Conservation (phyloP, 92 coral and sea anemone species). For the Zoanthus sociatus region DNA sequence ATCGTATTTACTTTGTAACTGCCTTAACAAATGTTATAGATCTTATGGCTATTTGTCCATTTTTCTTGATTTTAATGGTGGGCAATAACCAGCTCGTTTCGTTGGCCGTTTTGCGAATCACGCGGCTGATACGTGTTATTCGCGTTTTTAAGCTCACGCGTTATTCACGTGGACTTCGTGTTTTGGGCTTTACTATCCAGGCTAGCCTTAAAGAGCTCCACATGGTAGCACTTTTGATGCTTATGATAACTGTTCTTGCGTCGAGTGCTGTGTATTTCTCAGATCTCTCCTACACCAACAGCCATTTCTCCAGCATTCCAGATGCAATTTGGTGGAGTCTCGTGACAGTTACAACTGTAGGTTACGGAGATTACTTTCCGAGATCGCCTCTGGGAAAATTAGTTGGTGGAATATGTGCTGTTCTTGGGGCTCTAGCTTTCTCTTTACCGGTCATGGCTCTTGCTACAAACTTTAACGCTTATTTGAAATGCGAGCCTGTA, state of each 20-base stretch:
- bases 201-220: slow-evolving; percentile 93
- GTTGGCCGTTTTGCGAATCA: slow-evolving; percentile 76
- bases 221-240: slow-evolving; percentile 86
- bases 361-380: slow-evolving; percentile 90
- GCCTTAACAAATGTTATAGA: slow-evolving; percentile 88
- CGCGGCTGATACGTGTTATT: slow-evolving; percentile 82
- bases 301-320: slow-evolving; percentile 83
- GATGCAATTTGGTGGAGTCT: slow-evolving; percentile 99
- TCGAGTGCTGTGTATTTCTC: slow-evolving; percentile 91
- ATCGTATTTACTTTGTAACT: slow-evolving; percentile 75
- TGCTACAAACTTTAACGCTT: slow-evolving; percentile 92
- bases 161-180: slow-evolving; percentile 96
- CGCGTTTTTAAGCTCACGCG: slow-evolving; percentile 92
- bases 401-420: slow-evolving; percentile 90
- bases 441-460: slow-evolving; percentile 96
- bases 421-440: slow-evolving; percentile 90
- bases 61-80: slow-evolving; percentile 73
- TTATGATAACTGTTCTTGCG: slow-evolving; percentile 80
- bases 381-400: slow-evolving; percentile 73
- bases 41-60: slow-evolving; percentile 91
- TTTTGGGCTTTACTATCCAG: slow-evolving; percentile 84
- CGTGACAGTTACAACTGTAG: slow-evolving; percentile 88
- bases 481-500: slow-evolving; percentile 88
- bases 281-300: slow-evolving; percentile 70
- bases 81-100: slow-evolving; percentile 78